These are phyloP conservation scores for Pelmatolapia mariae DNA, from an alignment of 2,113 vertebrate species.

Conservation along the genomic window DNA sequence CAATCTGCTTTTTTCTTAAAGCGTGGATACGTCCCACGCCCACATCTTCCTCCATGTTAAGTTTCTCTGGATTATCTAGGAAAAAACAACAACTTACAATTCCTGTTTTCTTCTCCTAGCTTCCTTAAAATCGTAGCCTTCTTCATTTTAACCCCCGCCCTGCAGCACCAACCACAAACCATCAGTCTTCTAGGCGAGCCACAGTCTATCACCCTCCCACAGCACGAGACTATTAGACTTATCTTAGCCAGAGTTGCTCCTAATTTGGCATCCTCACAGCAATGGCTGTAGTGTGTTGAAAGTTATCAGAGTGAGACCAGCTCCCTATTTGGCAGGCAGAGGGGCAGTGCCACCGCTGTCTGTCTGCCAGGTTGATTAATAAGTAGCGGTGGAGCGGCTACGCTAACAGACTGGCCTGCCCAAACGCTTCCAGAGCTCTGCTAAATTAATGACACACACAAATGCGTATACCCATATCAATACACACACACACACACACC, in stretches of 20 bases:
- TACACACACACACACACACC: background rate
- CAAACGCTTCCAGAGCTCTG: constrained; percentile 6
- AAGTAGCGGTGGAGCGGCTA: constrained; percentile 41
- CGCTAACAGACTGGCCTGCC: constrained; percentile 39
- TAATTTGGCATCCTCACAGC: constrained; percentile 54
- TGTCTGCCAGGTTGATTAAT: constrained; percentile 62
- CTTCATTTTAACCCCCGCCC: background rate
- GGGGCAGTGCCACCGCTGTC: constrained; percentile 43
- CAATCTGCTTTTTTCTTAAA: background rate
- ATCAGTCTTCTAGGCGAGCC: constrained; percentile 10
- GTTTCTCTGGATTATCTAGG: background rate
- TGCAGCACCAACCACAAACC: background rate
- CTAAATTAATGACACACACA: constrained; percentile 33
- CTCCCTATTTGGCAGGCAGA: constrained; percentile 62
- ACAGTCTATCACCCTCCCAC: constrained; percentile 45
- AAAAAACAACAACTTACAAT: background rate
- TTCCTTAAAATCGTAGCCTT: background rate
- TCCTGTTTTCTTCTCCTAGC: background rate
- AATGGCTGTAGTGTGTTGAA: constrained; percentile 38
- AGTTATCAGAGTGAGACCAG: constrained; percentile 61
- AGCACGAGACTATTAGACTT: constrained; percentile 49
- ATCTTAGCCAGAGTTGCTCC: constrained; percentile 53
- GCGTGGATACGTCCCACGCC: background rate
- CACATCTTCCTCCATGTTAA: background rate
- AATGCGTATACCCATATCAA: background rate